Base-by-base conservation (phyloP, 2,888 invertebrate genomes). In the Dexiosoma caninum region DNA sequence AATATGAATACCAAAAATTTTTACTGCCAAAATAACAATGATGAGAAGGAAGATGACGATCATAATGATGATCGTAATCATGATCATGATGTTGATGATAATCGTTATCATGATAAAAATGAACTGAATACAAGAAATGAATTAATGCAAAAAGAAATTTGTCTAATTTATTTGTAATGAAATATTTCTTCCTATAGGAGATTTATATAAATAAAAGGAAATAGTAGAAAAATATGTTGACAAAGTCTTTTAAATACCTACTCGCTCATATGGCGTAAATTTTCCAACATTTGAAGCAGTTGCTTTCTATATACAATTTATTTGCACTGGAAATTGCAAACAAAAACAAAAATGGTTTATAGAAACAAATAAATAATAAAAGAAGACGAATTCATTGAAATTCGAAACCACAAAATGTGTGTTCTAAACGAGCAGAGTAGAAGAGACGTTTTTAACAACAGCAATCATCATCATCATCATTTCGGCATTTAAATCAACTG, bases 341-440 rank as follows among this genome's bases (percentile, higher is more conserved):
- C 70, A 70, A 70, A 51, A 70, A 23, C 62, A 46, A 55, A 70
- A 72, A 49, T 55, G 16, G n/a, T 53, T 40, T 53, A 66, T 66
- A 53, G 53, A 40, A 66, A 64, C 46, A 46, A 44, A 46, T 30
- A 46, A 62, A 27, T 21, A 12, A 10, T 42, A 35, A 57, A 66
- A 62, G 57, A 19, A 51, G 19, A 30, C 23, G 40, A 76, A 42
- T 57, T 77, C 81, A 77, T 72, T 81, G 81, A 77, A 81, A 81
- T 72, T 42, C 69, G 81, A 81, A 71, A 81, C 81, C 81, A 49
- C 75, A 30, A 66, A 70, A 80, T 70, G 70, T 75, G 69, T 69
- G 55, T 64, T 75, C 69, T 30, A 49, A 72, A 70, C 51, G 60
- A 71, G 67, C 21, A 71, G 35, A 42, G 42, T n/a, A 30, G 10